These are phyloP conservation scores for Andrena bicolor DNA, from an alignment of 2,888 invertebrate species.

Conservation along the genomic window DNA sequence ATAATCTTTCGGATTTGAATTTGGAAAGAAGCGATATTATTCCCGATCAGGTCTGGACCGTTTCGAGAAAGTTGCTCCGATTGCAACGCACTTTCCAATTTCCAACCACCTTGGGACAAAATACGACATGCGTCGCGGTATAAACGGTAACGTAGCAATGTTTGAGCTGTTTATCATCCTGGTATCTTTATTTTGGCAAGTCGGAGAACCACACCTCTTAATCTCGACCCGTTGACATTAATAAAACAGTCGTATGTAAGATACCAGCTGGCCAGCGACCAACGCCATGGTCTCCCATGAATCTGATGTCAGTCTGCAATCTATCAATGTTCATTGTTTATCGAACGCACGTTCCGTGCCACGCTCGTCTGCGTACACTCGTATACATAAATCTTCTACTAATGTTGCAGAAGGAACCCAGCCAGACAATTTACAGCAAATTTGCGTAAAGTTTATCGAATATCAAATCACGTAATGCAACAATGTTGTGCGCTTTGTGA, in stretches of 20 bases:
- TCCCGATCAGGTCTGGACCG: background rate
- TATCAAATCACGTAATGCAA: no score
- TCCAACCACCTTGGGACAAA: background rate
- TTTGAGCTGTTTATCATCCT: slow-evolving; percentile 31
- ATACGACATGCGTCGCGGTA: background rate
- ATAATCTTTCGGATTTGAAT: background rate
- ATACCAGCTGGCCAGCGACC: slow-evolving; percentile 51
- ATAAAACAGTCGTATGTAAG: slow-evolving; percentile 48
- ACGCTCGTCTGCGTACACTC: background rate
- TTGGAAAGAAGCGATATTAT: background rate
- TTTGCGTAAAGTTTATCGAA: no score
- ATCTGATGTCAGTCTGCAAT: slow-evolving; percentile 43
- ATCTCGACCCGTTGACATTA: slow-evolving; percentile 54
- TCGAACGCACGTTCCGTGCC: slow-evolving; percentile 15
- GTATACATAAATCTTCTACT: background rate
- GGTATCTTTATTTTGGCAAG: slow-evolving; percentile 53
- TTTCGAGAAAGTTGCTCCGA: background rate
- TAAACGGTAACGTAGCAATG: background rate
- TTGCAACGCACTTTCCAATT: background rate
- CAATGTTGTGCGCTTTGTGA: no score
- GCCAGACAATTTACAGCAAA: no score
- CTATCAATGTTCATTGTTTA: slow-evolving; percentile 54
- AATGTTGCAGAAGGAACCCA: no score
- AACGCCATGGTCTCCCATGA: slow-evolving; percentile 30
- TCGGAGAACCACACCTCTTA: slow-evolving; percentile 54